These are phyloP conservation scores for Monoplex corrugatus DNA, from an alignment of 2,888 invertebrate species.

Conservation along the genomic window DNA sequence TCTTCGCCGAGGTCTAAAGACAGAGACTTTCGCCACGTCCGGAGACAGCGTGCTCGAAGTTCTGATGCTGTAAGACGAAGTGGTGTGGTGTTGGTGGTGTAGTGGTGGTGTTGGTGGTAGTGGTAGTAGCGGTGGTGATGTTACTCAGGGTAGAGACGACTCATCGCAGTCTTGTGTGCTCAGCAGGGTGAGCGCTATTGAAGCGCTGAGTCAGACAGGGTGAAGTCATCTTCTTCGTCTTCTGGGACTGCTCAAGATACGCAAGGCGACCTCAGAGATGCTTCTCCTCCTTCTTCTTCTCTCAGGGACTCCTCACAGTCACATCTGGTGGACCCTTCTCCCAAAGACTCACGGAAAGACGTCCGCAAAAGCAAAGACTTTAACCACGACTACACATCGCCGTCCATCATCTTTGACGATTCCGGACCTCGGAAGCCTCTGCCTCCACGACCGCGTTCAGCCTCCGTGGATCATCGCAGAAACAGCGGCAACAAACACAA, in stretches of 20 bases:
- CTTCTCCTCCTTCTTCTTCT: not conserved
- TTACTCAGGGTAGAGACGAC: no score
- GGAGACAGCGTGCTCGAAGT: not conserved
- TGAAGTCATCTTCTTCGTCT: no score
- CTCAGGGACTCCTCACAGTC: not conserved
- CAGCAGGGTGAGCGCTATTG: slow-evolving; percentile 26
- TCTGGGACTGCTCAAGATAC: not conserved
- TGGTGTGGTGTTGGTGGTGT: no score
- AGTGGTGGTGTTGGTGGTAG: no score
- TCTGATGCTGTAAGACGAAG: slow-evolving; percentile 26
- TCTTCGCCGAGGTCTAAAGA: not conserved
- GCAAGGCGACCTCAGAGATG: no score
- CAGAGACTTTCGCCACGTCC: not conserved
- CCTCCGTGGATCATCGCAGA: not conserved
- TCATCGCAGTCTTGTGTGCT: not conserved
- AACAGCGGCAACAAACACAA: not conserved
- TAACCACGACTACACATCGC: not conserved
- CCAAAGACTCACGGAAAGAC: not conserved
- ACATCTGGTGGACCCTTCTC: no score
- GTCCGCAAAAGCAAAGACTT: not conserved
- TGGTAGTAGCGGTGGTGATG: not conserved
- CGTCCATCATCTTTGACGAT: not conserved
- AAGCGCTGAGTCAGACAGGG: not conserved
- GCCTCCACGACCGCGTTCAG: not conserved
- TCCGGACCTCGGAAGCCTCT: not conserved